Percentiles rank a stretch among this genome's conserved stretches.
These are phyloP conservation scores for Pseudopleuronectes americanus DNA, from an alignment of 2,797 vertebrate species.

Conservation along the genomic window DNA sequence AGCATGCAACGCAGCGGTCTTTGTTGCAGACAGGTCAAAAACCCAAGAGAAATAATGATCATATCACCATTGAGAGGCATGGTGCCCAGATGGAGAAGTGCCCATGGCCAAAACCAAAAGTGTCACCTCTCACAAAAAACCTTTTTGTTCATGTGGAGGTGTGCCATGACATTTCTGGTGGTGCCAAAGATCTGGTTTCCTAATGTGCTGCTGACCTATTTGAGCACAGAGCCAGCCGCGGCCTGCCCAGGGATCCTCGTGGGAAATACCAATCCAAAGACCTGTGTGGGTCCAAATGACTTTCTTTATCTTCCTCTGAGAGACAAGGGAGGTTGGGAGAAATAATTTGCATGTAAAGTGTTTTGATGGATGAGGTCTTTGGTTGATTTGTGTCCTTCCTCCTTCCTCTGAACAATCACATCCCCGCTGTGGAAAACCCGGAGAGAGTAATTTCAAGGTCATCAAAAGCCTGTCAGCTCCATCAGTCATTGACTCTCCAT, in stretches of 20 bases:
- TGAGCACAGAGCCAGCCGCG: slow-evolving; percentile 41
- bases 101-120: slow-evolving; percentile 53
- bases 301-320: slow-evolving; percentile 15
- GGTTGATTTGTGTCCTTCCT: background rate
- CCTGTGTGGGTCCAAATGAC: slow-evolving; percentile 31
- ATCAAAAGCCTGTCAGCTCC: slow-evolving; percentile 37
- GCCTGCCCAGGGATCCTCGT: slow-evolving; percentile 29
- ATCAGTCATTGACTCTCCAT: slow-evolving; percentile 36
- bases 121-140: slow-evolving; percentile 59
- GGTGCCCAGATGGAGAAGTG: slow-evolving; percentile 63
- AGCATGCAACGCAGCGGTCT: slow-evolving; percentile 46
- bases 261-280: slow-evolving; percentile 54
- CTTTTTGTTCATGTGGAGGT: slow-evolving; percentile 63
- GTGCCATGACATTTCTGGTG: slow-evolving; percentile 62
- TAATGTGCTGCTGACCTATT: slow-evolving; percentile 66
- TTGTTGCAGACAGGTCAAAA: slow-evolving; percentile 30
- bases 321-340: background rate
- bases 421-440: slow-evolving; percentile 36
- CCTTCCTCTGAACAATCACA: slow-evolving; percentile 19
- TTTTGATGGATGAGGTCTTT: slow-evolving; percentile 44
- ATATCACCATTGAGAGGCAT: slow-evolving; percentile 41
- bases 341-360: slow-evolving; percentile 47
- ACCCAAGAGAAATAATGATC: slow-evolving; percentile 11
- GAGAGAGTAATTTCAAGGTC: slow-evolving; percentile 71
- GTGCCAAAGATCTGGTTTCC: slow-evolving; percentile 72